A percentile compares a stretch with the other conserved stretches of the same genome.
These are phyloP conservation scores for Amphiprion clarkii DNA, from an alignment of 2,797 vertebrate genomes.

Conservation along the genomic window DNA sequence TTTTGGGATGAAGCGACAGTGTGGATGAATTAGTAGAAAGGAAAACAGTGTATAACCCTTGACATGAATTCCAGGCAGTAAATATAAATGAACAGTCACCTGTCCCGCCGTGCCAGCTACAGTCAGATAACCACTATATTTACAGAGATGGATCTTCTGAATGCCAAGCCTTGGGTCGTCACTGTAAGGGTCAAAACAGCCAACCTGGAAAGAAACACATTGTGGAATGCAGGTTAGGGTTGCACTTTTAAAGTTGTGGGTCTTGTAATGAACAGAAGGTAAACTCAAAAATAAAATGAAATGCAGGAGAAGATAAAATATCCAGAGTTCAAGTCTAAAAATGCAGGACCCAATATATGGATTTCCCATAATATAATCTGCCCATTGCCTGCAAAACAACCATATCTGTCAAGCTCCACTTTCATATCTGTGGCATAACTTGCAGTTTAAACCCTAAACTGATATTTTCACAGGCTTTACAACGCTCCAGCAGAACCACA, in stretches of 20 bases:
- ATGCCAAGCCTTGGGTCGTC: slow-evolving; percentile 98
- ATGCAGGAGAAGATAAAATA: neutral
- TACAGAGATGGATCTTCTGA: slow-evolving; percentile 99
- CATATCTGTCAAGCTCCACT: neutral
- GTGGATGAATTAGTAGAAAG: neutral
- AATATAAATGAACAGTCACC: slow-evolving; percentile 74
- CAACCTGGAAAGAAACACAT: slow-evolving; percentile 85
- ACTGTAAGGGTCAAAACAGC: slow-evolving; percentile 97
- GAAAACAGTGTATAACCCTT: neutral
- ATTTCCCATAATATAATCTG: neutral
- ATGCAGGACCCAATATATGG: neutral
- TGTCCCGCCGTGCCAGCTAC: slow-evolving; percentile 99
- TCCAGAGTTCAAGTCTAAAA: neutral
- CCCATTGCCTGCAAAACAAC: neutral
- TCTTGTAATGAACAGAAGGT: neutral
- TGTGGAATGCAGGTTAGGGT: neutral
- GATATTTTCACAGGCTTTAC: neutral
- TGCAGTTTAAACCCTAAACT: neutral
- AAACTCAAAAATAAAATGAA: neutral
- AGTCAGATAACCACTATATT: slow-evolving; percentile 96
- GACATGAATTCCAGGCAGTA: neutral
- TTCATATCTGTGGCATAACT: neutral
- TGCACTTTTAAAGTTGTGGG: neutral
- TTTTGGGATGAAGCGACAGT: neutral
- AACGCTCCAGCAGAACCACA: no score